These are phyloP conservation scores for Phylloscopus trochilus DNA, from an alignment of 2,113 vertebrate species.

Conservation along the genomic window DNA sequence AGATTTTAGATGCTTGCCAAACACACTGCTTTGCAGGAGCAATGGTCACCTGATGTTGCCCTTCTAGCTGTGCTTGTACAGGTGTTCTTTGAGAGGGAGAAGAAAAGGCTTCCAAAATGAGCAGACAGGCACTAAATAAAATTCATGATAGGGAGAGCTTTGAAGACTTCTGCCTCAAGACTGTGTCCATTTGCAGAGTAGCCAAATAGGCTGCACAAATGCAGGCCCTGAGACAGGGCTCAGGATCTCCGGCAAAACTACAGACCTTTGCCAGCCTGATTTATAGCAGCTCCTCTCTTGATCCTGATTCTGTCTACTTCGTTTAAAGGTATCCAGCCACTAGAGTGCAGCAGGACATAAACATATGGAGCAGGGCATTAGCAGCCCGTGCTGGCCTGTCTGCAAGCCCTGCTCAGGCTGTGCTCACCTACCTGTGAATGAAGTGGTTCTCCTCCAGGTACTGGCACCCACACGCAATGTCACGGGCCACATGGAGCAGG, in stretches of 20 bases:
- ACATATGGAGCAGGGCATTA: background rate
- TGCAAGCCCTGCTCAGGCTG: background rate
- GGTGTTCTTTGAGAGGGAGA: background rate
- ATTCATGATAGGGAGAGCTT: background rate
- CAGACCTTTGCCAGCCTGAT: background rate
- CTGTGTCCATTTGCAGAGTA: background rate
- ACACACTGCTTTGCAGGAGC: background rate
- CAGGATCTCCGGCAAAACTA: background rate
- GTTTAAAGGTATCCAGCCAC: slow-evolving; percentile 10
- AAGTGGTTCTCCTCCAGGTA: slow-evolving; percentile 99
- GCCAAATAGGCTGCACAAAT: background rate
- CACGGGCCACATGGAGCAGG: slow-evolving; percentile 90
- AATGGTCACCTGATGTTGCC: background rate
- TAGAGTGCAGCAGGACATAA: slow-evolving; percentile 55
- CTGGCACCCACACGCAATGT: slow-evolving; percentile 95
- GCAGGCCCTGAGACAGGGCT: background rate
- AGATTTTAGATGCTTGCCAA: background rate
- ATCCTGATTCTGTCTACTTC: background rate
- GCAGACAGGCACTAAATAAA: background rate
- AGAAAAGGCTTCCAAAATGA: background rate
- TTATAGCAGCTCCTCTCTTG: background rate
- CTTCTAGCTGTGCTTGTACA: background rate
- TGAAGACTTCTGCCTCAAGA: background rate
- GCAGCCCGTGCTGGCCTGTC: rapidly evolving
- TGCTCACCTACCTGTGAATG: slow-evolving; percentile 87